phyloP scores from a whole-genome alignment of 2,797 vertebrate genomes.

The Dicrostonyx torquatus region DNA sequence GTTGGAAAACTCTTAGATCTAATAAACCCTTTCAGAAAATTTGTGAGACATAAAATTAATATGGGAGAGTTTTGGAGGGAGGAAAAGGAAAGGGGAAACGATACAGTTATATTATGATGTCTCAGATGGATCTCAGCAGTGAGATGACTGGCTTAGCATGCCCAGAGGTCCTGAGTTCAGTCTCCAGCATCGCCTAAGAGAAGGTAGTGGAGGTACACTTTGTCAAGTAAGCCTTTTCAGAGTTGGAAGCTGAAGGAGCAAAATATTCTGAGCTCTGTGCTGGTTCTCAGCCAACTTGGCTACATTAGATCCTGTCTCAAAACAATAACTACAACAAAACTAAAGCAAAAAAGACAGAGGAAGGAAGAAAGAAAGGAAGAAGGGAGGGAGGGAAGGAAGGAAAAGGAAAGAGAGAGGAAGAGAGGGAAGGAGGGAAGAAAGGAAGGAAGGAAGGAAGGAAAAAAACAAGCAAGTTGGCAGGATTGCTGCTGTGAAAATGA shows the following conservation, averaged over 20 bases:
- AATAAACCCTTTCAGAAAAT: not conserved
- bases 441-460: too few relatives aligned
- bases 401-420: too few relatives aligned
- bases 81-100: not conserved
- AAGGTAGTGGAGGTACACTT: not conserved
- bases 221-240: not conserved
- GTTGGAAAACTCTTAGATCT: not conserved
- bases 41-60: not conserved
- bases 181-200: not conserved
- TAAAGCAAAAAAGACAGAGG: too few relatives aligned
- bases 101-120: not conserved
- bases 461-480: too few relatives aligned
- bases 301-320: not conserved
- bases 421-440: too few relatives aligned
- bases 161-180: not conserved
- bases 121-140: too few relatives aligned
- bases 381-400: too few relatives aligned
- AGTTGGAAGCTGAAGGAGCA: not conserved
- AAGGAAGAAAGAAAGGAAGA: too few relatives aligned
- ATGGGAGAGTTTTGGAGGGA: not conserved
- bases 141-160: not conserved
- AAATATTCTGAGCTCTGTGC: not conserved
- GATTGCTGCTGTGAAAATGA: not conserved
- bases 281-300: not conserved
- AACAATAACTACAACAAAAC: not conserved